A percentile compares a stretch with the other conserved stretches of the same genome.
Evolutionary conservation across 2,888 invertebrate genomes (phyloP).

Genomic region (Drosophila kambysellisi): DNA sequence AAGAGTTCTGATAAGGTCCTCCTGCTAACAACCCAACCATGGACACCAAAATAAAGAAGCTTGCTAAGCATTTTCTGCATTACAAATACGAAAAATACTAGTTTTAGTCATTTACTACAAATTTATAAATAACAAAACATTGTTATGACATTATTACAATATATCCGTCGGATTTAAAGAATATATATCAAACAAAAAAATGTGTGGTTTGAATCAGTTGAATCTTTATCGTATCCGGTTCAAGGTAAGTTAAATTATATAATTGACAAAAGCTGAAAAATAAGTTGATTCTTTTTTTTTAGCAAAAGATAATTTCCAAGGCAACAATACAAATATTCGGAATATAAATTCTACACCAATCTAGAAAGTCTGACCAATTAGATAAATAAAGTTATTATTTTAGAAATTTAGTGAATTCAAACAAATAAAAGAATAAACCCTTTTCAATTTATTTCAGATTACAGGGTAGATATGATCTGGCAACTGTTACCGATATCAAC

Average conservation of each 20-base stretch:
- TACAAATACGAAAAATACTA: constrained; percentile 1
- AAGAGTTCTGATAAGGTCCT: constrained; percentile 25
- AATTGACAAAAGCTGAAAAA: not conserved
- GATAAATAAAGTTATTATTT: not conserved
- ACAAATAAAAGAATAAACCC: not conserved
- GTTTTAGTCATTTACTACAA: not conserved
- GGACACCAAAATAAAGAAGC: constrained; percentile 63
- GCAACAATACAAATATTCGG: not conserved
- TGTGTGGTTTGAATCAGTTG: not conserved
- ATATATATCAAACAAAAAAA: not conserved
- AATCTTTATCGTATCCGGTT: not conserved
- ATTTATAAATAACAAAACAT: not conserved
- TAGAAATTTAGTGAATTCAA: not conserved
- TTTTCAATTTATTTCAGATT: constrained; percentile 6
- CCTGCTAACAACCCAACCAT: constrained; percentile 5
- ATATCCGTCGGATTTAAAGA: constrained; percentile 6
- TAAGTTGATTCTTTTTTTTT: constrained; percentile 4
- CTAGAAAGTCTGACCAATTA: not conserved
- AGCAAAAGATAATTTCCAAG: not conserved
- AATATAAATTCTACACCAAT: not conserved
- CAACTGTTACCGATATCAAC: constrained; percentile 41
- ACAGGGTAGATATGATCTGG: constrained; percentile 30
- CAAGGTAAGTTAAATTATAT: constrained; percentile 11
- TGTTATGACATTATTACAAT: not conserved
- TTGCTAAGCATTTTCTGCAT: constrained; percentile 53